These are phyloP conservation scores for Todiramphus saurophagus DNA, from an alignment of 2,113 vertebrate species.

Conservation along the genomic window DNA sequence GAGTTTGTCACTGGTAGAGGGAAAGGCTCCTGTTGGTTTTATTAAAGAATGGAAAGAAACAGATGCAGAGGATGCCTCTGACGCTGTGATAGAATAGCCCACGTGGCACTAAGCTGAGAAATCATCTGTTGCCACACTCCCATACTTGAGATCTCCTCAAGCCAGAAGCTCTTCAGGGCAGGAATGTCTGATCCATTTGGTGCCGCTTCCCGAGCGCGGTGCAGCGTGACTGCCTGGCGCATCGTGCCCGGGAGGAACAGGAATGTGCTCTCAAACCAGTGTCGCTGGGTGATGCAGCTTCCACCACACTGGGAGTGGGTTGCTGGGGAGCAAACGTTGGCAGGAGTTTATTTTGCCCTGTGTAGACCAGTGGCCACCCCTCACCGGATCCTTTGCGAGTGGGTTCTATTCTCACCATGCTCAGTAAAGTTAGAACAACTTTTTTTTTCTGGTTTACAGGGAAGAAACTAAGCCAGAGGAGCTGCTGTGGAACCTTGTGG, in stretches of 20 bases:
- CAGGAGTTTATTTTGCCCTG: not conserved
- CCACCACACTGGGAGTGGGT: too few relatives aligned
- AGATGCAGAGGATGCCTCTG: not conserved
- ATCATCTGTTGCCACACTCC: not conserved
- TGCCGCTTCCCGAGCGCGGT: not conserved
- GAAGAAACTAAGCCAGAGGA: not conserved
- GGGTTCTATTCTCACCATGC: not conserved
- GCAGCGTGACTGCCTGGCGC: not conserved
- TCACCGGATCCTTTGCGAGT: not conserved
- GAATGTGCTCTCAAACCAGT: not conserved
- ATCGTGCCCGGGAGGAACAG: not conserved
- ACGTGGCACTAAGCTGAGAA: not conserved
- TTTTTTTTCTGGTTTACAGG: not conserved
- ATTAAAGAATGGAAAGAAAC: not conserved
- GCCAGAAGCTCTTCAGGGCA: not conserved
- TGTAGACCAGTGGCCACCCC: not conserved
- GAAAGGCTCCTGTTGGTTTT: not conserved
- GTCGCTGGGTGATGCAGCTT: not conserved
- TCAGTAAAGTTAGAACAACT: not conserved
- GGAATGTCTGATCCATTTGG: not conserved
- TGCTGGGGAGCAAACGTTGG: rapidly evolving
- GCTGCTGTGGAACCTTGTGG: not conserved
- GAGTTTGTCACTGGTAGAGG: not conserved
- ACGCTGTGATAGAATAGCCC: not conserved
- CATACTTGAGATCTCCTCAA: not conserved